A percentile compares a stretch with the other conserved stretches of the same genome.
phyloP scores from a whole-genome alignment of 2,888 invertebrate genomes.

The Leucoma salicis region DNA sequence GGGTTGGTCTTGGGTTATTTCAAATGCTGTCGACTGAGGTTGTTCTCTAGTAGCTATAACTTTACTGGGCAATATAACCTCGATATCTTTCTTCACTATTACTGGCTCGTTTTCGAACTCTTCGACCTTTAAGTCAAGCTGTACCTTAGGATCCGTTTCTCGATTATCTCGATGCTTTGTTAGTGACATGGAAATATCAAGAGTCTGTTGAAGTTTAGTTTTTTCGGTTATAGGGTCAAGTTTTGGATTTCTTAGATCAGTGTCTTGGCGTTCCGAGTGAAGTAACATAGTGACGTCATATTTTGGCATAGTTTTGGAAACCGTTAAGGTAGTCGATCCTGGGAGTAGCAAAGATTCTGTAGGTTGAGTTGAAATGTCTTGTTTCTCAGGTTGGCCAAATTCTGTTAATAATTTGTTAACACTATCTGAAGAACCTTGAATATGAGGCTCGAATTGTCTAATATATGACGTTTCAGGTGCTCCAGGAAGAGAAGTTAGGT shows the following conservation, averaged over 20 bases:
- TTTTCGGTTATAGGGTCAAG: slow-evolving; percentile 15
- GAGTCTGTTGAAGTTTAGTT: slow-evolving; percentile 42
- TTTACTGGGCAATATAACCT: slow-evolving; percentile 57
- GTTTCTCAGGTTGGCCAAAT: slow-evolving; percentile 55
- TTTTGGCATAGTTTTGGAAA: slow-evolving; percentile 32
- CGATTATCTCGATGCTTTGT: slow-evolving; percentile 47
- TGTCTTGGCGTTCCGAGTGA: slow-evolving; percentile 58
- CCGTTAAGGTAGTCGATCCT: slow-evolving; percentile 9
- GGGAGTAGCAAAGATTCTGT: slow-evolving; percentile 17
- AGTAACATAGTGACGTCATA: slow-evolving; percentile 51
- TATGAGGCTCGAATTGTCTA: slow-evolving; percentile 48
- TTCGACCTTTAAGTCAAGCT: slow-evolving; percentile 60
- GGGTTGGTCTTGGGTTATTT: slow-evolving; percentile 56
- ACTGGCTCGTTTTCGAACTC: slow-evolving; percentile 47
- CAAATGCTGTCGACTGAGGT: slow-evolving; percentile 32
- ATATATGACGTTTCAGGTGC: slow-evolving; percentile 49
- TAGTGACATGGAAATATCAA: slow-evolving; percentile 65
- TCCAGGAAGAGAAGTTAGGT: slow-evolving; percentile 34
- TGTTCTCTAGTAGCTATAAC: slow-evolving; percentile 48
- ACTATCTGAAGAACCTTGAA: slow-evolving; percentile 47
- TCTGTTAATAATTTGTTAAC: slow-evolving; percentile 42
- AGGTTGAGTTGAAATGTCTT: slow-evolving; percentile 47
- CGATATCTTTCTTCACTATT: slow-evolving; percentile 63
- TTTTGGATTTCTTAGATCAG: slow-evolving; percentile 41
- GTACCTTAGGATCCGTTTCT: slow-evolving; percentile 53